phyloP scores from a whole-genome alignment of 1,140 invertebrate species.

The Teleopsis dalmanni region DNA sequence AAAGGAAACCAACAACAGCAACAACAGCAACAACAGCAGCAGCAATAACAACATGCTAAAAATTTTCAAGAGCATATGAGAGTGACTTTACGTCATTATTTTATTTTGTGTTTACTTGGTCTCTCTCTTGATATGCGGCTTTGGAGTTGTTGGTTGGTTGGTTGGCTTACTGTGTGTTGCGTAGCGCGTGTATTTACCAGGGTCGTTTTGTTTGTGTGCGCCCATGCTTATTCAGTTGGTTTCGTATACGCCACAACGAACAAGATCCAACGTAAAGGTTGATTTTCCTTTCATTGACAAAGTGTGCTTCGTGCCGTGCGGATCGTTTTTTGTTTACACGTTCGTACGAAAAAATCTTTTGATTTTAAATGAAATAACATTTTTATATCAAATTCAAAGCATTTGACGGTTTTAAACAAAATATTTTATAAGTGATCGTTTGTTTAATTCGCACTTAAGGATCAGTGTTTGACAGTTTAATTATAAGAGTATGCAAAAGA shows the following conservation, averaged over 20 bases:
- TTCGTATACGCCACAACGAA: slow-evolving; percentile 26
- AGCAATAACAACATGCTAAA: background rate
- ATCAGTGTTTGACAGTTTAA: no score
- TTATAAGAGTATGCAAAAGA: no score
- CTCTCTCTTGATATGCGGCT: no score
- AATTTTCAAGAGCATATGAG: slow-evolving; percentile 16
- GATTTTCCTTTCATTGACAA: slow-evolving; percentile 43
- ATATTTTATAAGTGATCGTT: no score
- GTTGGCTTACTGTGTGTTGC: background rate
- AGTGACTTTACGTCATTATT: background rate
- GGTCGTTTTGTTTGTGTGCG: background rate
- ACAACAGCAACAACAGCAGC: background rate
- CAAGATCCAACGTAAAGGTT: slow-evolving; percentile 40
- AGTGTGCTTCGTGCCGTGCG: slow-evolving; percentile 31
- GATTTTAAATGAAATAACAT: background rate
- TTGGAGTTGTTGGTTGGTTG: background rate
- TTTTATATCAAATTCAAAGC: no score
- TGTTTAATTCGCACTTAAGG: no score
- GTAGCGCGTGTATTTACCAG: background rate
- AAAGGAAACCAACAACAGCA: no score
- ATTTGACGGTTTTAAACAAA: no score
- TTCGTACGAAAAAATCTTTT: slow-evolving; percentile 11
- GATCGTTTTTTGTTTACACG: slow-evolving; percentile 28
- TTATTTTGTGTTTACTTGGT: no score
- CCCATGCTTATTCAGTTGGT: background rate